Base-by-base conservation (phyloP, 2,888 invertebrate genomes). In the Phyto melanocephala region DNA sequence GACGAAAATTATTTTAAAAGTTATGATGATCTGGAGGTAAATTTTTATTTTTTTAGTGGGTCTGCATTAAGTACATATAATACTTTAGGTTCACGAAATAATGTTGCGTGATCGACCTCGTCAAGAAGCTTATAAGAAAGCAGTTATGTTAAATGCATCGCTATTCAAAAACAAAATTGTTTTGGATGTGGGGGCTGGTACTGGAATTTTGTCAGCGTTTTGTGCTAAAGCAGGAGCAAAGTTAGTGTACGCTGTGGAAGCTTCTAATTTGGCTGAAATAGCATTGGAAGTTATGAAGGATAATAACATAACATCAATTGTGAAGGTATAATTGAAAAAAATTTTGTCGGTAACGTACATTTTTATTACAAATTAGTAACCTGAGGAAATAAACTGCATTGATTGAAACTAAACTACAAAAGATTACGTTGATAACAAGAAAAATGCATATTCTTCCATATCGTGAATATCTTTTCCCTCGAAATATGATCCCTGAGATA, bases 161-260 rank as follows among this genome's bases (percentile, higher is more conserved):
- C 90, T 93, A 72, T 96, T 98, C 86, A 92, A 93, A 87, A 94
- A 94, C 80, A 98, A 97, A 92, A 90, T 94, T 70, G 95, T 98
- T 0, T 92, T 98, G 92, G 97, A 97, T 91, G 94, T 97, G 67
- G 97, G 97, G 1, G 95, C 96, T 81, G 97, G 97, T 1, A 96
- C 96, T 17, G 96, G 98, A 3, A 96, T 99, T 86, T 91, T 99
- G 28, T 97, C 98, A 1, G 92, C 98, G 87, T 97, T 97, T 91
- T 97, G 96, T 90, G 98, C 96, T 0, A 93, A 90, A 81, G 97
- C 96, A 35, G 98, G 98, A n/a, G 98, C 98, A 5, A 93, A 93
- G 76, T 94, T 95, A 90, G 97, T 97, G 0, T 96, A 95, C 90
- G 96, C 97, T 8, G 93, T 97, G 0, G 97, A 97, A 93, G 96